phyloP scores from a whole-genome alignment of 2,797 vertebrate species.

The Pseudochromis fuscus region DNA sequence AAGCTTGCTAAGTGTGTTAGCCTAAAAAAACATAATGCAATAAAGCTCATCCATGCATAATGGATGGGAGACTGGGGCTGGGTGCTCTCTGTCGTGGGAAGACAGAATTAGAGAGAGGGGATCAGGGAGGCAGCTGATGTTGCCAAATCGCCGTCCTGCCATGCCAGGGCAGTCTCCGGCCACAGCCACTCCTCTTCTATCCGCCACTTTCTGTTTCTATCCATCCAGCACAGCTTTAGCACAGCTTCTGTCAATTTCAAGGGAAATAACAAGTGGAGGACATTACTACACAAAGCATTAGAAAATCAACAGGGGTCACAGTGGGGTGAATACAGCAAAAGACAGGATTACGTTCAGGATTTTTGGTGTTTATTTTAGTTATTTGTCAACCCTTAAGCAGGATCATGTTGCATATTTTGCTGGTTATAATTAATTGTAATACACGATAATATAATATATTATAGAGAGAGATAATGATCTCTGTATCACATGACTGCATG shows the following conservation, averaged over 20 bases:
- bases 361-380: slow-evolving; percentile 33
- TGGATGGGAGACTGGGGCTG: slow-evolving; percentile 64
- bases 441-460: too few species aligned
- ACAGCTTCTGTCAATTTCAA: slow-evolving; percentile 50
- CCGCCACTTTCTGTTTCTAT: slow-evolving; percentile 12
- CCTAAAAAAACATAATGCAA: slow-evolving; percentile 83
- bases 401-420: slow-evolving; percentile 32
- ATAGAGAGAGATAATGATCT: slow-evolving; percentile 70
- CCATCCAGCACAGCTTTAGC: slow-evolving; percentile 44
- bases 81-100: slow-evolving; percentile 64
- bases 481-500: slow-evolving; percentile 57
- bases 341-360: slow-evolving; percentile 28
- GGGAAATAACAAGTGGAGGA: slow-evolving; percentile 62
- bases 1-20: slow-evolving; percentile 82
- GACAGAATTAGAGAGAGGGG: slow-evolving; percentile 72
- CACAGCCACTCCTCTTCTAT: slow-evolving; percentile 45
- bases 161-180: slow-evolving; percentile 57
- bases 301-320: slow-evolving; percentile 57
- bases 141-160: slow-evolving; percentile 61
- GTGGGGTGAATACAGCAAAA: slow-evolving; percentile 22
- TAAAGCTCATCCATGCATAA: slow-evolving; percentile 81
- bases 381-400: slow-evolving; percentile 40
- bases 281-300: slow-evolving; percentile 39
- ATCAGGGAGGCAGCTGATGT: slow-evolving; percentile 59
- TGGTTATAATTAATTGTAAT: slow-evolving; percentile 65